These are phyloP conservation scores for Rhysida immarginata DNA, from an alignment of 1,140 invertebrate species.

Conservation along the genomic window DNA sequence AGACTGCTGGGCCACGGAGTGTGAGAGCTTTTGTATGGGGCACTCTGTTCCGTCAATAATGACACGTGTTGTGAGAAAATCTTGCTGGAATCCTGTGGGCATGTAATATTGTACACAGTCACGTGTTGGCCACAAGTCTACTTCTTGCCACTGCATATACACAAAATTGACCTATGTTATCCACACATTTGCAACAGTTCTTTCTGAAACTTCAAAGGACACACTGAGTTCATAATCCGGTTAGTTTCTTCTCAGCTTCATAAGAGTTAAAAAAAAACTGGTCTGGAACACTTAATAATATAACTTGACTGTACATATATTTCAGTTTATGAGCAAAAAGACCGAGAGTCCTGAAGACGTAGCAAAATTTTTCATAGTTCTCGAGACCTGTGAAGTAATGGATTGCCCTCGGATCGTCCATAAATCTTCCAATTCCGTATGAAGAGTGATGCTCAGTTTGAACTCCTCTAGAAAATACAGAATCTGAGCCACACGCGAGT, in stretches of 20 bases:
- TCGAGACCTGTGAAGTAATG: not conserved
- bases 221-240: slow-evolving; percentile 13
- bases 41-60: slow-evolving; percentile 19
- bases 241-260: no score
- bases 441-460: not conserved
- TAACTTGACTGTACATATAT: not conserved
- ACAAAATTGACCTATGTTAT: slow-evolving; percentile 18
- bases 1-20: not conserved
- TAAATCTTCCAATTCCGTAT: no score
- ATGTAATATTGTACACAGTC: slow-evolving; percentile 12
- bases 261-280: not conserved
- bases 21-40: slow-evolving; percentile 13
- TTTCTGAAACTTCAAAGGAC: slow-evolving; percentile 17
- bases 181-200: slow-evolving; percentile 14
- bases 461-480: not conserved
- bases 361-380: not conserved
- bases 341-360: not conserved
- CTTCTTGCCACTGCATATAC: slow-evolving; percentile 14
- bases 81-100: slow-evolving; percentile 15
- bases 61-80: slow-evolving; percentile 16
- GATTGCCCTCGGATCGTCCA: not conserved
- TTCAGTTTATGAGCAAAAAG: not conserved
- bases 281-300: not conserved
- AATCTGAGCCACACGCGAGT: not conserved
- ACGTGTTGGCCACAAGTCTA: slow-evolving; percentile 14